Evolutionary conservation across 2,797 vertebrate species (phyloP), one percentile per base, ranked within the genome.

Genomic region (Falco concolor): DNA sequence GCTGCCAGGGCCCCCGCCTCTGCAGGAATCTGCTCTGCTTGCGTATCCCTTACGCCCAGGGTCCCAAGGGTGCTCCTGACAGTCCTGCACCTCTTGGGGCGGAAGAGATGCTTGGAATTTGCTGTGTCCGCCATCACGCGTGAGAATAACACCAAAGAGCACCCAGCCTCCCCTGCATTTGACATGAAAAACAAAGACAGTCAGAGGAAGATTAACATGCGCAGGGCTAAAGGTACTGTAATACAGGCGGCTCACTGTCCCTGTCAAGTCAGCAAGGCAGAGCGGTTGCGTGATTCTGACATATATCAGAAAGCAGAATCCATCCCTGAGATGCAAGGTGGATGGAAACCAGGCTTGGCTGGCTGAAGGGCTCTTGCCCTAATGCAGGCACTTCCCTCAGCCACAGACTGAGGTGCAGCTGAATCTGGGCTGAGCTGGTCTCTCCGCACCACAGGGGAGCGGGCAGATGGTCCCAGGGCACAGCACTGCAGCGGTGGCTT

Each of bases 11-110:
- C 2, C 12, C 30, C 44, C 34, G 3, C 12, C 17, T 6, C 78
- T 49, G 64, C 13, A 52, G 53, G 63, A 38, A 44, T 6, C 87
- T 87, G 59, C 53, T 80, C 47, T 47, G 52, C 68, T 56, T 16
- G 4, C 0, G 0, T 10, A 24, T 63, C 63, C 23, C 63, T 22
- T 5, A 13, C 4, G 38, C 10, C 34, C 5, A 9, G 59, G 40
- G 24, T 63, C 38, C 47, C 52, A 65, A 52, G 14, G n/a, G 42
- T 79, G 47, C 34, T 80, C 32, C 36, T 22, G 50, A 28, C 30
- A 72, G 45, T 30, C 40, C 15, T 14, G 59, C 38, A 21, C n/a
- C 38, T 38, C 57, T 57, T n/a, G 34, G 40, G 45, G 72, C 34
- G 57, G 57, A 64, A 64, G 30, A 47, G 52, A 52, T 59, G 70